Percentiles rank a stretch among this genome's conserved stretches.
Conservation (phyloP, 2,888 invertebrate genomes). For the Andrena bicolor region DNA sequence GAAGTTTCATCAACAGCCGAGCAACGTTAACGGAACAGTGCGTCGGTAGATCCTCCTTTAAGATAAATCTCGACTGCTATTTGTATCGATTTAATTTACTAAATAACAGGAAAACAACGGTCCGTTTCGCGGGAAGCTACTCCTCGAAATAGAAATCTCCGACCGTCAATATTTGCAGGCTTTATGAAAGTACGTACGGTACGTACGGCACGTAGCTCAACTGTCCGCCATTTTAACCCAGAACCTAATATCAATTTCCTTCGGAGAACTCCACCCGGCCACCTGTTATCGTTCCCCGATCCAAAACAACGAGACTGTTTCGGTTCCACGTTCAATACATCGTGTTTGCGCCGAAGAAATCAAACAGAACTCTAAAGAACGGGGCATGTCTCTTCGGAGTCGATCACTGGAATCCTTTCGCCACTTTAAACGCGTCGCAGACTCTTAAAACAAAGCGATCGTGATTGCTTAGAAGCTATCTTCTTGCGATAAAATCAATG, state of each 20-base stretch:
- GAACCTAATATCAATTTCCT: slow-evolving; percentile 58
- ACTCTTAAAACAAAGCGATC: too few relatives aligned
- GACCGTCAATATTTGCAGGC: slow-evolving; percentile 42
- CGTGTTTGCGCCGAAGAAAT: slow-evolving; percentile 16
- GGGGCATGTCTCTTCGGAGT: neutral
- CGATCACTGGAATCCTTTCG: neutral
- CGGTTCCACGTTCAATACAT: slow-evolving; percentile 12
- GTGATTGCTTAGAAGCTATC: too few relatives aligned
- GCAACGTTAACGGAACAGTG: neutral
- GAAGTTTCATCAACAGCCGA: neutral
- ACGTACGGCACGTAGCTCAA: slow-evolving; percentile 4
- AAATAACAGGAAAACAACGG: slow-evolving; percentile 18
- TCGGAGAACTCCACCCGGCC: slow-evolving; percentile 24
- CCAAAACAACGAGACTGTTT: slow-evolving; percentile 31
- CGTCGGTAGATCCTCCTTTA: neutral
- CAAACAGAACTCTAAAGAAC: neutral
- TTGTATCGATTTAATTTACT: slow-evolving; percentile 37
- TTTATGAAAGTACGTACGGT: slow-evolving; percentile 42
- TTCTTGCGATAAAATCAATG: too few relatives aligned
- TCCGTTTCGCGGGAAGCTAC: neutral
- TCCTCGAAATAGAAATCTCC: slow-evolving; percentile 42
- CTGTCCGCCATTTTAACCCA: slow-evolving; percentile 39
- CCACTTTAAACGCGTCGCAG: neutral
- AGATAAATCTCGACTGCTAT: neutral
- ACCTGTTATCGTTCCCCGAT: slow-evolving; percentile 53